Evolutionary conservation across 35 echinoderm and acorn worm genomes (phyloP), one percentile per base, ranked within the genome.

Genomic region (Heliocidaris tuberculata): DNA sequence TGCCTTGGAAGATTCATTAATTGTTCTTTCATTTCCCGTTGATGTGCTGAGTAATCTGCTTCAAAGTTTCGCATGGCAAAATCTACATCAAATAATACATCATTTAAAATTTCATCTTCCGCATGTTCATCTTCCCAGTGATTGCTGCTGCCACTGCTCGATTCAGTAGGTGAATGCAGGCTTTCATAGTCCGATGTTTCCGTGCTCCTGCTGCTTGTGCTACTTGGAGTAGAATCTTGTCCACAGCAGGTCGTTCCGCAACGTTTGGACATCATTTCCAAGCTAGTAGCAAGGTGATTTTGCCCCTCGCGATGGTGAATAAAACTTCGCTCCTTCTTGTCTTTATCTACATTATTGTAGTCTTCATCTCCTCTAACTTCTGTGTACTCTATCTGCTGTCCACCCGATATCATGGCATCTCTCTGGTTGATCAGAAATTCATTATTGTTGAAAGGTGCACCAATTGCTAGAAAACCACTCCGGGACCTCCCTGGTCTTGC

Each of bases 401-500:
- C 21, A 32, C 9, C 11, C 6, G 13, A 4, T 15, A 47, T 17
- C 27, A n/a, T 78, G 65, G 65, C 65, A 78, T 78, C 31, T 89
- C 87, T 89, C 87, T 89, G 87, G 87, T 48, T 89, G 15, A 89
- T 47, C 15, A 89, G 29, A 48, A 47, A 89, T 89, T 32, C 87
- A 89, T 89, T 89, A 48, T 89, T 48, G 87, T 89, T 89, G 11
- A 89, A 48, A 4, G 87, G 87, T 48, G 87, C 87, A 19, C 87
- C 87, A 32, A 89, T 89, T 89, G 31, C 7, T 27, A 42, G 31
- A 48, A 47, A 89, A 47, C 87, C 87, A 4, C 31, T 48, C 16
- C 87, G 87, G 17, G 87, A 89, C 87, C 32, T 89, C 31, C 87
- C 87, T 89, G 87, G 87, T 48, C 87, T 89, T 32, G 47, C 87